phyloP scores from a whole-genome alignment of 2,797 vertebrate species.

The Micromesistius poutassou region DNA sequence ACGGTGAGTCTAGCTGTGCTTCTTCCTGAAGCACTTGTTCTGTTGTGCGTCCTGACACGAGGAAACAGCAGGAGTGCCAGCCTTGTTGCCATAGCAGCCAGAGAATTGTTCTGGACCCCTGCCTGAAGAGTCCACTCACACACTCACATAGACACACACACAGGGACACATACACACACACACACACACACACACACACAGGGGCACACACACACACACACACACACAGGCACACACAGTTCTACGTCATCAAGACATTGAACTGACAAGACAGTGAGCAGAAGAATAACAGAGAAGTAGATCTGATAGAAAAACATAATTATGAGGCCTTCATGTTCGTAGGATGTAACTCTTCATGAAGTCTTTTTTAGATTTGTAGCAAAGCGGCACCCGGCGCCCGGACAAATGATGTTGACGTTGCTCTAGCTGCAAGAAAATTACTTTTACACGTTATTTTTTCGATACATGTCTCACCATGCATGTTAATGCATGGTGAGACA shows the following conservation, averaged over 20 bases:
- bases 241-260: not conserved
- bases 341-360: not conserved
- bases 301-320: too few relatives aligned
- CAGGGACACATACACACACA: conserved; percentile 11
- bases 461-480: too few relatives aligned
- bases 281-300: not conserved
- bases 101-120: conserved; percentile 61
- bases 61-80: conserved; percentile 57
- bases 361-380: not conserved
- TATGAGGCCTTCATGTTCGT: not conserved
- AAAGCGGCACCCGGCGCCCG: too few relatives aligned
- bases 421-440: too few relatives aligned
- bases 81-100: conserved; percentile 67
- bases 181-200: conserved; percentile 17
- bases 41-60: conserved; percentile 34
- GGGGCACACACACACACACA: conserved; percentile 8
- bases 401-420: not conserved
- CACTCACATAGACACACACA: conserved; percentile 13
- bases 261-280: not conserved
- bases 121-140: conserved; percentile 41
- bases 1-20: not conserved
- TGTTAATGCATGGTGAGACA: too few relatives aligned
- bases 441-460: too few relatives aligned
- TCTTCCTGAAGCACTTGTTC: too few relatives aligned
- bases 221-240: not conserved